Percentiles rank a stretch among this genome's conserved stretches.
Conservation (phyloP, 2,888 invertebrate genomes). For the Hetaerina titia region DNA sequence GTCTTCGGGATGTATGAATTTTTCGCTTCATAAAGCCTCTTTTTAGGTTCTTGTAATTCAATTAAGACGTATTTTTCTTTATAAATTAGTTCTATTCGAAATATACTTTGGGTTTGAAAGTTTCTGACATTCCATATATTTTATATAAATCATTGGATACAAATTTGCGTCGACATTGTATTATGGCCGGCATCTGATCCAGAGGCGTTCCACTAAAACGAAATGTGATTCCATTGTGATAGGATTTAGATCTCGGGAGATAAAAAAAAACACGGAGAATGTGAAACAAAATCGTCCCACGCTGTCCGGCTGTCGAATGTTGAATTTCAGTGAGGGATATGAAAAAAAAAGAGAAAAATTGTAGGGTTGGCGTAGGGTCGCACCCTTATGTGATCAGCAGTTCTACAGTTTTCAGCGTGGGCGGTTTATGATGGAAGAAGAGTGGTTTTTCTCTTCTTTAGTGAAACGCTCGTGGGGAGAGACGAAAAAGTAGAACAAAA, state of each 20-base stretch:
- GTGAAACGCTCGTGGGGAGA: not conserved
- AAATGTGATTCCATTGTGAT: not conserved
- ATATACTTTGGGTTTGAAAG: not conserved
- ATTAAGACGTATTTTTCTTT: too few relatives aligned
- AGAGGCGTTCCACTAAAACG: not conserved
- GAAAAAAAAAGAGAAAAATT: not conserved
- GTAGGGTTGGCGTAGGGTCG: not conserved
- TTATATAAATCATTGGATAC: not conserved
- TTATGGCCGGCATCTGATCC: not conserved
- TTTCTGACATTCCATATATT: not conserved
- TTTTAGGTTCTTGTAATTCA: too few relatives aligned
- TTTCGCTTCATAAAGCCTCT: too few relatives aligned
- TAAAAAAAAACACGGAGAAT: not conserved
- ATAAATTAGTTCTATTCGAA: too few relatives aligned
- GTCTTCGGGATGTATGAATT: too few relatives aligned
- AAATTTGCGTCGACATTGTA: not conserved
- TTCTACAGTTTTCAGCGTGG: not conserved
- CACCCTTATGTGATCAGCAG: not conserved
- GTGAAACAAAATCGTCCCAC: not conserved
- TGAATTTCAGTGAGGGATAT: too few relatives aligned
- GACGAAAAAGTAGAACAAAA: not conserved
- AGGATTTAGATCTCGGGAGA: not conserved
- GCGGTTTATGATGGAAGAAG: not conserved
- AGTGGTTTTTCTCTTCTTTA: not conserved
- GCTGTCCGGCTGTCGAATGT: not conserved